Conservation (phyloP, 2,888 invertebrate species). For the Xestobium rufovillosum region DNA sequence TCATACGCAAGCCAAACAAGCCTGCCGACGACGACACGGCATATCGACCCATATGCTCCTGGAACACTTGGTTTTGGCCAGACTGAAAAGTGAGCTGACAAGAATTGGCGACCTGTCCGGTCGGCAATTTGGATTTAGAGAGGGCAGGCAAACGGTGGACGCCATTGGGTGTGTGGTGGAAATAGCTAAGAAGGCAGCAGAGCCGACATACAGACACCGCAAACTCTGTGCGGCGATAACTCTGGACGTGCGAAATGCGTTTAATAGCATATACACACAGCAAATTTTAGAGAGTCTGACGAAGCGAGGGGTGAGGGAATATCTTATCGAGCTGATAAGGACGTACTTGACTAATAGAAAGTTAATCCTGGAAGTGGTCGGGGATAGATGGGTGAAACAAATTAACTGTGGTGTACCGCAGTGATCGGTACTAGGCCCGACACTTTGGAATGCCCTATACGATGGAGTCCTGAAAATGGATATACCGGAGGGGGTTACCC, state of each 20-base stretch:
- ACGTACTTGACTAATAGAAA: conserved; percentile 12
- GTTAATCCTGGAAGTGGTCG: conserved; percentile 14
- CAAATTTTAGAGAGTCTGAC: conserved; percentile 13
- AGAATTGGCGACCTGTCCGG: conserved; percentile 15
- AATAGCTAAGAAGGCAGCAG: conserved; percentile 13
- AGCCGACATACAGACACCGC: neutral
- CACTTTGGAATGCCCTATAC: too few relatives aligned
- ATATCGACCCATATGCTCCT: conserved; percentile 18
- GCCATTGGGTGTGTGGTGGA: conserved; percentile 12
- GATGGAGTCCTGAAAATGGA: conserved; percentile 13
- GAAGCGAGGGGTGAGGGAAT: conserved; percentile 7
- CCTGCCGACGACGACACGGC: conserved; percentile 6
- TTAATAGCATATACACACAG: conserved; percentile 19
- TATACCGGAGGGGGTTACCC: conserved; percentile 5
- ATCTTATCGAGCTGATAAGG: conserved; percentile 13
- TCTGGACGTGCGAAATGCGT: conserved; percentile 21
- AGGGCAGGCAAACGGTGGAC: conserved; percentile 15
- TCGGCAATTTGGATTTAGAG: conserved; percentile 15
- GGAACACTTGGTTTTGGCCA: conserved; percentile 11
- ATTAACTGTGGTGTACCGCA: conserved; percentile 19
- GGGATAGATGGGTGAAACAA: neutral
- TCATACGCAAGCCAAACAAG: conserved; percentile 13
- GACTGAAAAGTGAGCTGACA: conserved; percentile 12
- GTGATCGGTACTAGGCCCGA: conserved; percentile 17
- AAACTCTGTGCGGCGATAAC: conserved; percentile 16